These are phyloP conservation scores for Tyria jacobaeae DNA, from an alignment of 2,888 invertebrate species.

Conservation along the genomic window DNA sequence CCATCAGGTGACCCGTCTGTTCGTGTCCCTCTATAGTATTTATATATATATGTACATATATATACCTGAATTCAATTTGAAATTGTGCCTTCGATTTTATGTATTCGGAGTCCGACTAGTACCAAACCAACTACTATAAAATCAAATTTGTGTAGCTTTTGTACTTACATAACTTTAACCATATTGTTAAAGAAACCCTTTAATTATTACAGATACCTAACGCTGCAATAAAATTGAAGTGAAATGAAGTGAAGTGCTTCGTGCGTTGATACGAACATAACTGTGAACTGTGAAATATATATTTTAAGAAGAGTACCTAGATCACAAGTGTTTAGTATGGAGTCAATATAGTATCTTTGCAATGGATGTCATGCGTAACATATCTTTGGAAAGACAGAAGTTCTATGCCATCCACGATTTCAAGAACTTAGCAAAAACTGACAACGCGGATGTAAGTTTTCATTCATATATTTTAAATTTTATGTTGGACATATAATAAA, in stretches of 20 bases:
- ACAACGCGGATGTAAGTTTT: conserved; percentile 70
- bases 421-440: conserved; percentile 56
- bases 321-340: conserved; percentile 30
- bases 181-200: background rate
- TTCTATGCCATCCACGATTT: conserved; percentile 69
- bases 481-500: too few relatives aligned
- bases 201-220: conserved; percentile 4
- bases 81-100: too few relatives aligned
- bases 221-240: background rate
- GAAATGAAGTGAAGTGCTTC: background rate
- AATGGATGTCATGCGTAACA: conserved; percentile 70
- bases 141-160: too few relatives aligned
- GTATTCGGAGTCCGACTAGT: too few relatives aligned
- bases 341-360: conserved; percentile 22
- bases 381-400: conserved; percentile 66
- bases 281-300: background rate
- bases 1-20: too few relatives aligned
- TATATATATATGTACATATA: too few relatives aligned
- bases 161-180: too few relatives aligned
- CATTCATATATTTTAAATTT: too few relatives aligned
- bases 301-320: background rate
- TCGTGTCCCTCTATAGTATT: too few relatives aligned
- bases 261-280: background rate
- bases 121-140: too few relatives aligned
- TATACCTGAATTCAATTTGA: too few relatives aligned